Evolutionary conservation across 2,113 vertebrate species (phyloP).

Genomic region (Notarius quadriscutis): DNA sequence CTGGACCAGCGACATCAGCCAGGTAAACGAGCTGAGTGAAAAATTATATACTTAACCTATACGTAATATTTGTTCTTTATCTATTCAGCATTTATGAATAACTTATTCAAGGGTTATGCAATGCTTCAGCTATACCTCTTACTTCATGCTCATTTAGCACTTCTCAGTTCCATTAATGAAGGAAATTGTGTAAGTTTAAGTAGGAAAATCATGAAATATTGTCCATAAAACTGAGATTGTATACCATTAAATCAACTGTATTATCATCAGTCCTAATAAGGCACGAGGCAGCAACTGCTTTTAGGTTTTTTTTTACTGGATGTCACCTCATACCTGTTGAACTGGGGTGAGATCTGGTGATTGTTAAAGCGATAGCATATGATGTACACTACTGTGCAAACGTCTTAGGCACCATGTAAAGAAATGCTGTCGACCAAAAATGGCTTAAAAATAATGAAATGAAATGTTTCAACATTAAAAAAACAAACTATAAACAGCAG

Average conservation of each 20-base stretch:
- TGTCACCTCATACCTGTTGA: background rate
- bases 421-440: too few relatives aligned
- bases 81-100: background rate
- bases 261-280: background rate
- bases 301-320: background rate
- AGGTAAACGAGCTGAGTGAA: slow-evolving; percentile 73
- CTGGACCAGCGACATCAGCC: slow-evolving; percentile 98
- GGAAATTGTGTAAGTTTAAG: background rate
- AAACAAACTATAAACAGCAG: too few relatives aligned
- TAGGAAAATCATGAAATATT: background rate
- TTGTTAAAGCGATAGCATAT: background rate
- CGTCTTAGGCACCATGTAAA: too few relatives aligned
- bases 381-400: background rate
- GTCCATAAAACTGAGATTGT: background rate
- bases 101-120: background rate
- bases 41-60: too few relatives aligned
- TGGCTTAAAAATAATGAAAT: too few relatives aligned
- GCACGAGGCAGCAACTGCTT: background rate
- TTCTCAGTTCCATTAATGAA: background rate
- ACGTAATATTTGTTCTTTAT: background rate
- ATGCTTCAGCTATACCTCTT: background rate
- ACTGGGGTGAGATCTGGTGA: background rate
- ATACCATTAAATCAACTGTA: background rate
- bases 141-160: background rate
- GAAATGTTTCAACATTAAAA: too few relatives aligned